phyloP scores from a whole-genome alignment of 2,888 invertebrate species.

The Eupithecia subumbrata region DNA sequence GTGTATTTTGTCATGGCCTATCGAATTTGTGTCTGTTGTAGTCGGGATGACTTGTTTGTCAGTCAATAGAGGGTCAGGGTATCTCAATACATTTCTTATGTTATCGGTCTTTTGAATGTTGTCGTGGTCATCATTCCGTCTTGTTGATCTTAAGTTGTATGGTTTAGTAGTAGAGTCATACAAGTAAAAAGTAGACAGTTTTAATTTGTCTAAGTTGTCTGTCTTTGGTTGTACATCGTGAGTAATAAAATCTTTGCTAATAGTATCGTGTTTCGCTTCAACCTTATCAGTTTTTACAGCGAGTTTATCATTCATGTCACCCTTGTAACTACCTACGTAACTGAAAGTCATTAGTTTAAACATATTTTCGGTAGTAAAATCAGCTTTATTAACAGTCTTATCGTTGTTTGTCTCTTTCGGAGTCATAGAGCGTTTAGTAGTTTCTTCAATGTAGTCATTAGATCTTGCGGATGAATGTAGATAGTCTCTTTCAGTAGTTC shows the following conservation, averaged over 20 bases:
- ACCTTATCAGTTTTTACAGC: slow-evolving; percentile 36
- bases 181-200: slow-evolving; percentile 74
- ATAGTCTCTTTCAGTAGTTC: slow-evolving; percentile 53
- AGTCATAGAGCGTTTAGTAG: slow-evolving; percentile 27
- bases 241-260: slow-evolving; percentile 73
- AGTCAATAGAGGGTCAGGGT: slow-evolving; percentile 26
- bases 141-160: slow-evolving; percentile 70
- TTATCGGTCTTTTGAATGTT: slow-evolving; percentile 58
- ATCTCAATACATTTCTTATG: slow-evolving; percentile 18
- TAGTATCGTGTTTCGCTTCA: slow-evolving; percentile 51
- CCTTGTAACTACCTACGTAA: slow-evolving; percentile 78
- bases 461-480: slow-evolving; percentile 72
- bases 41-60: slow-evolving; percentile 35
- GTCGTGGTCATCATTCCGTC: slow-evolving; percentile 68
- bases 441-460: slow-evolving; percentile 61
- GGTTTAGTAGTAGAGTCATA: slow-evolving; percentile 76
- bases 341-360: slow-evolving; percentile 80
- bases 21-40: slow-evolving; percentile 34
- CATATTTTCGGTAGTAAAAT: slow-evolving; percentile 68
- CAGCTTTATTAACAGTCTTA: slow-evolving; percentile 42
- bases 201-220: slow-evolving; percentile 51
- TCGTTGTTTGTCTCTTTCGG: slow-evolving; percentile 35
- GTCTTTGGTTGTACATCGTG: slow-evolving; percentile 53
- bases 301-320: slow-evolving; percentile 49
- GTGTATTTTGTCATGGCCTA: slow-evolving; percentile 32